Evolutionary conservation across 1,140 invertebrate species (phyloP), one percentile per base, ranked within the genome.

Genomic region (Papilio polytes): DNA sequence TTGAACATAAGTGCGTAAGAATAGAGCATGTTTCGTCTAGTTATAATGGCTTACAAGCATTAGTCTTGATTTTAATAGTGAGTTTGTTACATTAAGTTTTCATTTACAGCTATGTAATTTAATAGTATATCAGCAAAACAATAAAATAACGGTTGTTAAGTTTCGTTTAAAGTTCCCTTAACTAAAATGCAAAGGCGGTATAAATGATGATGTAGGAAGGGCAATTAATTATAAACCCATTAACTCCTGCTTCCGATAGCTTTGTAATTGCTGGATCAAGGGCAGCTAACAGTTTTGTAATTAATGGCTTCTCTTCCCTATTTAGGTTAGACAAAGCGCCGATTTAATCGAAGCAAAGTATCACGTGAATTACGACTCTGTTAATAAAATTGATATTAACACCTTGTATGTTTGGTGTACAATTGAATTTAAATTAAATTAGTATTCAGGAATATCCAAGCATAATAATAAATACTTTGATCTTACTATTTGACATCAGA

Each of bases 221-320:
- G 74, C 46, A 48, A 48, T 76, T 76, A 46, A 76, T 76, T 76
- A 76, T 51, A 51, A 76, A 51, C 74, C 74, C 20, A 76, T 76
- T 76, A 76, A 51, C 74, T 76, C 46, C 46, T 76, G 74, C 20
- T 76, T 31, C 44, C 74, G 44, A 73, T 73, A 73, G 18, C 31
- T 46, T 44, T 73, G 36, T 73, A 44, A 70, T 70, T 70, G 63
- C 63, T 31, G 63, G 63, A 70, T 70, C 63, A 70, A 70, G 63
- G 26, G 63, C 63, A 36, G 63, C 41, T 73, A 73, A 76, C 44
- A 76, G 41, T 76, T 76, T 51, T 51, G 44, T 76, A 76, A 76
- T 76, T 76, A 76, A 76, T 76, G 74, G 44, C 36, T 46, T 46
- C 72, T 46, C 46, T 46, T 74, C 18, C 36, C 72, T 22, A 36